Evolutionary conservation across 2,888 invertebrate genomes (phyloP).

Genomic region (Anthrax anthrax): DNA sequence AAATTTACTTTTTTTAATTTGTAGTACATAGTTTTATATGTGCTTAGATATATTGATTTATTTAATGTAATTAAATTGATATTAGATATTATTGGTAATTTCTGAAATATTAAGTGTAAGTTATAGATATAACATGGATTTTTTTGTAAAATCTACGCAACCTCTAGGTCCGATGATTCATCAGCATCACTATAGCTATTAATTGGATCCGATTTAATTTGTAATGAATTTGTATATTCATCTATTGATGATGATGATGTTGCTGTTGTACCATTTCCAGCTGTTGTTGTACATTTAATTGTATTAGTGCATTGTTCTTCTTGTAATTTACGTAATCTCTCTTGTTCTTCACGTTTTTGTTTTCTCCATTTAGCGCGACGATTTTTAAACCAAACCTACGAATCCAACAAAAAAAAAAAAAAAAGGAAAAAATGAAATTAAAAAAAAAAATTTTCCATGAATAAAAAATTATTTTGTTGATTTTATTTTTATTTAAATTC

Average conservation of each 20-base stretch:
- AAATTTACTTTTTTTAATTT: too few species aligned
- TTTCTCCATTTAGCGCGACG: conserved; percentile 92
- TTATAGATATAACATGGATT: too few species aligned
- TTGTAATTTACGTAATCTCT: conserved; percentile 65
- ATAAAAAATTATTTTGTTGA: too few species aligned
- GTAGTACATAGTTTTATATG: too few species aligned
- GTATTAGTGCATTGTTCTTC: conserved; percentile 47
- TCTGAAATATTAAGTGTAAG: too few species aligned
- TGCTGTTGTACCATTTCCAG: too few species aligned
- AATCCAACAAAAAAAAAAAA: conserved; percentile 20
- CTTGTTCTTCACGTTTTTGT: conserved; percentile 80
- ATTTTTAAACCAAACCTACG: conserved; percentile 94
- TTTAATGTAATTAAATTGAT: too few species aligned
- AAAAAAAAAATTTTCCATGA: not conserved
- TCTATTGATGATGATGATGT: too few species aligned
- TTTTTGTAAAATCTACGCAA: conserved; percentile 49
- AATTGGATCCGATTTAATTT: conserved; percentile 29
- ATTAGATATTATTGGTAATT: too few species aligned
- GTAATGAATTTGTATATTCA: conserved; percentile 25
- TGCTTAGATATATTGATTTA: too few species aligned
- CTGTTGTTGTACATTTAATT: conserved; percentile 24
- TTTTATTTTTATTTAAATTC: too few species aligned
- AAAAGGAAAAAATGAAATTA: not conserved
- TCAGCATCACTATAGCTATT: conserved; percentile 44
- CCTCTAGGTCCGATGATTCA: conserved; percentile 69